These are phyloP conservation scores for Danio choprae DNA, from an alignment of 2,797 vertebrate genomes.

Conservation along the genomic window DNA sequence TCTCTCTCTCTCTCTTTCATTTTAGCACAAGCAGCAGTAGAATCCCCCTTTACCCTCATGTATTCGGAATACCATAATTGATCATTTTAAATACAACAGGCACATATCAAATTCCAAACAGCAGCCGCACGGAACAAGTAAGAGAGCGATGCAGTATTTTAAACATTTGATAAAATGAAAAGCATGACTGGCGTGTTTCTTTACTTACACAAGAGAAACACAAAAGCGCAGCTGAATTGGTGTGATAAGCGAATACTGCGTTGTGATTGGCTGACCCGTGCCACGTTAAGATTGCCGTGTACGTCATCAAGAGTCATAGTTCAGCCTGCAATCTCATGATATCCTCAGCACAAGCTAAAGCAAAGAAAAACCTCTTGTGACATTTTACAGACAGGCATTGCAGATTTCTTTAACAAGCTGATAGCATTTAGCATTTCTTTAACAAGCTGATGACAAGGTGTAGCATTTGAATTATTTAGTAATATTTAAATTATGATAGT, in stretches of 20 bases:
- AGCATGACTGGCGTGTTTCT: conserved; percentile 2
- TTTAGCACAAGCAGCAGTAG: conserved; percentile 41
- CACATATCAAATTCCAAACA: conserved; percentile 8
- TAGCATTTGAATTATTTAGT: not conserved
- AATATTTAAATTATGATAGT: too few species aligned
- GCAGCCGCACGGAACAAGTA: not conserved
- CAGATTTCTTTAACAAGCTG: not conserved
- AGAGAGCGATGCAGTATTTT: not conserved
- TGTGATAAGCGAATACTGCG: conserved; percentile 77
- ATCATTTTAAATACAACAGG: conserved; percentile 30
- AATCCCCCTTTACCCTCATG: conserved; percentile 17
- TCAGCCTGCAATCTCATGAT: conserved; percentile 67
- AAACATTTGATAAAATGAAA: conserved; percentile 1
- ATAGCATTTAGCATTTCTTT: not conserved
- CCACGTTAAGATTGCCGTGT: conserved; percentile 77
- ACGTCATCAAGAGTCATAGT: conserved; percentile 71
- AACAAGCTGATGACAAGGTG: not conserved
- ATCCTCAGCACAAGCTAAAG: conserved; percentile 55
- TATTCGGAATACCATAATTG: conserved; percentile 4
- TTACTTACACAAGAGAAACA: conserved; percentile 22
- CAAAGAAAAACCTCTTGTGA: not conserved
- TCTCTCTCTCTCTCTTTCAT: conserved; percentile 23
- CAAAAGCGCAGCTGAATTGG: conserved; percentile 74
- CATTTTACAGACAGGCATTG: not conserved
- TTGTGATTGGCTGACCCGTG: conserved; percentile 73